Base-by-base conservation (phyloP, 2,797 vertebrate species). In the Dicrostonyx torquatus region DNA sequence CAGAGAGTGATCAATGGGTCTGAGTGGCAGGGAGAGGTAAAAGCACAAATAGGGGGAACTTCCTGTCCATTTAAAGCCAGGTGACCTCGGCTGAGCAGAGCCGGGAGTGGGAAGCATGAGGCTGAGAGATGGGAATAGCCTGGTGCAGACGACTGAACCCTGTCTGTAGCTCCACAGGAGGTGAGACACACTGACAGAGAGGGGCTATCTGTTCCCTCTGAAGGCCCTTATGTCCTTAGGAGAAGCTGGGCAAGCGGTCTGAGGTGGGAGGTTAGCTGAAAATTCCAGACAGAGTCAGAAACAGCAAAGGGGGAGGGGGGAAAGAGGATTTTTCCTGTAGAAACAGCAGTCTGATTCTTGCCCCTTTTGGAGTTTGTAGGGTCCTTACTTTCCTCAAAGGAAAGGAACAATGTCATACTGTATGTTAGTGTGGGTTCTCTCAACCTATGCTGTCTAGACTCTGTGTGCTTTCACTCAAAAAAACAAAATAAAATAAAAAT, bases 401-500 rank as follows among this genome's bases (percentile, higher is more conserved):
- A 90, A 34, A 93, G 86, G 77, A 97, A 97, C 97, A 97, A 96
- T 95, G 94, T 95, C 87, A 89, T 5, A 89, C 83, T 97, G 93
- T 97, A 62, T 96, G 78, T 73, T 34, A 68, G 0, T 4, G 70
- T 5, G 4, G 29, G 48, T 53, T 31, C 77, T 90, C 76, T 58
- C 85, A 26, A 79, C 93, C 62, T 58, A 37, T 15, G 83, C 95
- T 95, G 96, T 96, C 95, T 96, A 96, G 96, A 97, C 93, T 86
- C n/a, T 15, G 45, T 78, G 91, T 53, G 78, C 80, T 95, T 96
- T 82, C 80, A 89, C 89, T 97, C 94, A 94, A 72, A 96, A 96
- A 96, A 96, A 90, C 93, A 96, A 97, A 97, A 97, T 95, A 97
- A 97, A 97, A 97, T 89, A 94, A 96, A 97, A 97, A 97, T 89